These are phyloP conservation scores for Todus mexicanus DNA, from an alignment of 2,797 vertebrate species.

Conservation along the genomic window DNA sequence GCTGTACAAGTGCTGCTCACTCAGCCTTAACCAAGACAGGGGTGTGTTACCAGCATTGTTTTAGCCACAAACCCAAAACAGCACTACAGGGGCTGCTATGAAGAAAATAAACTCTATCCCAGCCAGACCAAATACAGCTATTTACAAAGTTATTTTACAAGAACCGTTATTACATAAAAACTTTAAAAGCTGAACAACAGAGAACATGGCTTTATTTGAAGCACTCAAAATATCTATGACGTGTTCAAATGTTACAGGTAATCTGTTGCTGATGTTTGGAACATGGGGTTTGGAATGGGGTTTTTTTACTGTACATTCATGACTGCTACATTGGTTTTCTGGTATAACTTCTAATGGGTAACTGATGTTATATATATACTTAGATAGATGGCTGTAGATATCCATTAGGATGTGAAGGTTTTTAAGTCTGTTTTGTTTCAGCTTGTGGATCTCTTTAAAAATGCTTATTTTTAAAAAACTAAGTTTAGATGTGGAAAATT, in stretches of 20 bases:
- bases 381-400: no score
- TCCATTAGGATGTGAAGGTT: rapidly evolving
- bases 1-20: not conserved
- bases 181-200: not conserved
- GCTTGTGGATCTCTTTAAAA: not conserved
- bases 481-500: not conserved
- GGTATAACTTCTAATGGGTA: not conserved
- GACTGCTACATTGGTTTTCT: not conserved
- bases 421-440: not conserved
- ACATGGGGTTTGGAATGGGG: not conserved
- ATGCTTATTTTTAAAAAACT: not conserved
- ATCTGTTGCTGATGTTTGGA: not conserved
- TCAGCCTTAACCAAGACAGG: not conserved
- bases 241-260: not conserved
- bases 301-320: not conserved
- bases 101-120: not conserved
- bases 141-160: not conserved
- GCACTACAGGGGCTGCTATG: not conserved
- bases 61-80: not conserved
- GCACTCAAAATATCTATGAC: not conserved
- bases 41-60: not conserved
- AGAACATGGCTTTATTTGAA: not conserved
- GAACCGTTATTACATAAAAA: not conserved
- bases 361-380: no score
- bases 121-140: not conserved